Evolutionary conservation across 2,888 invertebrate genomes (phyloP).

Genomic region (Mesorhabditis belari): DNA sequence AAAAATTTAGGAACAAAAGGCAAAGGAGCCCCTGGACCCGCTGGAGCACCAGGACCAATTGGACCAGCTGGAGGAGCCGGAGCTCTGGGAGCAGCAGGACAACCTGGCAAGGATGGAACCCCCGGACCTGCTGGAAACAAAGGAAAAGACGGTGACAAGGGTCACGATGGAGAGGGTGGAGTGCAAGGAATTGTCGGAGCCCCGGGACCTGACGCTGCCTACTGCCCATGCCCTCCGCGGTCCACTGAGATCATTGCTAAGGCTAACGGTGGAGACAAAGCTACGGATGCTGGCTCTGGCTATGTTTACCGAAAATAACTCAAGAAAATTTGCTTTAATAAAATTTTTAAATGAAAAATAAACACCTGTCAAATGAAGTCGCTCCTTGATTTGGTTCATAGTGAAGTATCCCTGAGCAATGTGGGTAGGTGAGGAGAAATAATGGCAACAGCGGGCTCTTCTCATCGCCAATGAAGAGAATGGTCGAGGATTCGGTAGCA

Average conservation of each 20-base stretch:
- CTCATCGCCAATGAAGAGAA: slow-evolving; percentile 40
- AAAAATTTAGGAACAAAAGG: slow-evolving; percentile 12
- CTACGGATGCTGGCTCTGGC: neutral
- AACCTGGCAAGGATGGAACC: slow-evolving; percentile 20
- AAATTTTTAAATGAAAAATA: slow-evolving; percentile 1
- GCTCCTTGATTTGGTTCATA: slow-evolving; percentile 15
- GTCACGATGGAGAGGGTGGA: slow-evolving; percentile 13
- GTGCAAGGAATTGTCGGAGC: slow-evolving; percentile 8
- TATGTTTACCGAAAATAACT: neutral
- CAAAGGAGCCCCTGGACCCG: slow-evolving; percentile 16
- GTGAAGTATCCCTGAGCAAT: slow-evolving; percentile 14
- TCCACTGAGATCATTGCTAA: slow-evolving; percentile 8
- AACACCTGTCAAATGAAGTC: slow-evolving; percentile 14
- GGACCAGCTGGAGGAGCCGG: slow-evolving; percentile 14
- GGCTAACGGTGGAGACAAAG: neutral
- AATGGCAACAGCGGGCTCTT: slow-evolving; percentile 40
- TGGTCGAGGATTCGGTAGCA: neutral
- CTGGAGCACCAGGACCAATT: slow-evolving; percentile 16
- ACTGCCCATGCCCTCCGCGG: slow-evolving; percentile 19
- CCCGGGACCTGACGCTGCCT: slow-evolving; percentile 20
- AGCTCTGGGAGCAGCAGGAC: slow-evolving; percentile 17
- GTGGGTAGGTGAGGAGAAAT: slow-evolving; percentile 42
- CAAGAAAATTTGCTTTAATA: neutral
- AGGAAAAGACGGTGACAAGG: slow-evolving; percentile 16
- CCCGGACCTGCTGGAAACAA: slow-evolving; percentile 19